These are phyloP conservation scores for Apamea epomidion DNA, from an alignment of 2,888 invertebrate species.

Conservation along the genomic window DNA sequence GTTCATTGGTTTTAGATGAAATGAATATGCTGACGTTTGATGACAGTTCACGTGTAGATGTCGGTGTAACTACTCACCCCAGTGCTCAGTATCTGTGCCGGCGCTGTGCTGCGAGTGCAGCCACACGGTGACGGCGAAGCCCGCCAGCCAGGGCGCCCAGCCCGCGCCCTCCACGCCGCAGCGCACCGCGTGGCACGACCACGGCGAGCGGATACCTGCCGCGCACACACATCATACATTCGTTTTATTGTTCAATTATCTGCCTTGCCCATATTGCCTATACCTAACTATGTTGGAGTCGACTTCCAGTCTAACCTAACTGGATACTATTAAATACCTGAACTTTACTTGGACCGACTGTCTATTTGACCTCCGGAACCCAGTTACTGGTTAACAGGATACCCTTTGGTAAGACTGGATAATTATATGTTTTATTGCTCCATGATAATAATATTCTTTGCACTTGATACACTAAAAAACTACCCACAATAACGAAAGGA, in stretches of 20 bases:
- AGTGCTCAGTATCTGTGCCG: background rate
- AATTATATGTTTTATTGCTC: background rate
- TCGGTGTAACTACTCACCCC: conserved; percentile 10
- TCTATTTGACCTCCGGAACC: background rate
- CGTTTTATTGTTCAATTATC: background rate
- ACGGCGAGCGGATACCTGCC: conserved; percentile 71
- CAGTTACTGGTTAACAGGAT: background rate
- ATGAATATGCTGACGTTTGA: background rate
- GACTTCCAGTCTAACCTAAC: background rate
- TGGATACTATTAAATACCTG: no score
- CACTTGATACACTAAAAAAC: background rate
- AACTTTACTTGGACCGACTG: no score
- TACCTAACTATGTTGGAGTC: background rate
- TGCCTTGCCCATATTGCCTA: background rate
- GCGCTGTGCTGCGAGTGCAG: conserved; percentile 80
- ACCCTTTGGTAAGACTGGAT: background rate
- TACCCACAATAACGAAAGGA: no score
- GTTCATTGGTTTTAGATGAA: background rate
- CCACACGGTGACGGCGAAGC: conserved; percentile 91
- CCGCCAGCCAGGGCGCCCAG: conserved; percentile 92
- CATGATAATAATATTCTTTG: background rate
- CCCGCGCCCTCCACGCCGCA: conserved; percentile 85
- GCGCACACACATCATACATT: no score
- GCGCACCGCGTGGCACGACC: conserved; percentile 81
- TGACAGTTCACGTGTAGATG: background rate